Percentiles rank a stretch among this genome's conserved stretches.
Evolutionary conservation across 2,113 vertebrate species (phyloP).

Genomic region (Rhodinocichla rosea): DNA sequence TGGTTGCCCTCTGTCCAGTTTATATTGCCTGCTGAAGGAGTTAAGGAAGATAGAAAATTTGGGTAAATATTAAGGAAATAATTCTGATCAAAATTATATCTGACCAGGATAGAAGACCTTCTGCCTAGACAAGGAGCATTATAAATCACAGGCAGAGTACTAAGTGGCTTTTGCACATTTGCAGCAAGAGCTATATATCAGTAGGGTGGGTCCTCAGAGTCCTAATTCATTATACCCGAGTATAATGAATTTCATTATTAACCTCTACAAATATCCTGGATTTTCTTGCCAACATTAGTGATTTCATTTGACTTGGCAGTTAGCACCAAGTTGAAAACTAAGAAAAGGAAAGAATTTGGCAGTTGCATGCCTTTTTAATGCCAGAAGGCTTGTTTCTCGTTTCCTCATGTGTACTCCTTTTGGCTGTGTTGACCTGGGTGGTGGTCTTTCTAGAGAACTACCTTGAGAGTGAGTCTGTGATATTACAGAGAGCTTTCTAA

Average conservation of each 20-base stretch:
- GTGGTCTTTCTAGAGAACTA: background rate
- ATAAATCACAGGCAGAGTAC: background rate
- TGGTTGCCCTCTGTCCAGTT: background rate
- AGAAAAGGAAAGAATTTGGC: background rate
- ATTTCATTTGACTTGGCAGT: background rate
- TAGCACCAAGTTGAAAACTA: background rate
- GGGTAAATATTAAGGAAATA: background rate
- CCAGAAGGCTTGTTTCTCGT: background rate
- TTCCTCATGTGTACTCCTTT: background rate
- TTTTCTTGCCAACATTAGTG: background rate
- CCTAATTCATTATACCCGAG: background rate
- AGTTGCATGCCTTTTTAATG: background rate
- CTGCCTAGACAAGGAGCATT: background rate
- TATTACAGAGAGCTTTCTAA: background rate
- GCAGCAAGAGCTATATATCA: background rate
- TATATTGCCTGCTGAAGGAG: background rate
- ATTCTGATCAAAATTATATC: background rate
- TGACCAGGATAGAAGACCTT: background rate
- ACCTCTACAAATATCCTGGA: background rate
- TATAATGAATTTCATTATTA: background rate
- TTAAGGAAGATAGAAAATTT: background rate
- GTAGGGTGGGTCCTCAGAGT: background rate
- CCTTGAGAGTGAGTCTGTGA: background rate
- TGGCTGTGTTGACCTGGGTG: background rate
- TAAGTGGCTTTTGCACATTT: background rate